Conservation (phyloP, 2,113 vertebrate species). For the Isurus oxyrinchus region DNA sequence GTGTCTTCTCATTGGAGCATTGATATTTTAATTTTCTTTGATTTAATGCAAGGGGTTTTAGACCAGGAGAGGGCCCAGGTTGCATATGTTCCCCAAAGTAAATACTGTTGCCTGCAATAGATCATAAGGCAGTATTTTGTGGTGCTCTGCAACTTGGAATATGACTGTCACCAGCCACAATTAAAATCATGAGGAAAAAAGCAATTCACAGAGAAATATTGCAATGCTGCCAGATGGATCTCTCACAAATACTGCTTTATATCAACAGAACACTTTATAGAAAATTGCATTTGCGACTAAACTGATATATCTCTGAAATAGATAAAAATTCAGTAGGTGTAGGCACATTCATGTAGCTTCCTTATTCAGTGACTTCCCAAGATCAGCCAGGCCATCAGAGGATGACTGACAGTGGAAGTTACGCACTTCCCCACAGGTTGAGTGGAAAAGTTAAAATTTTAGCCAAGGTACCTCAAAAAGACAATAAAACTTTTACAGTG, state of each 20-base stretch:
- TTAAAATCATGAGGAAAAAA: neutral
- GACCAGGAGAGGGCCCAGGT: neutral
- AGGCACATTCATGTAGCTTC: neutral
- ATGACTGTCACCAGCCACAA: neutral
- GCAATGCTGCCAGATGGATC: neutral
- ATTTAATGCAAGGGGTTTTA: neutral
- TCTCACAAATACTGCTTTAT: neutral
- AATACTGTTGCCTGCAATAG: too few species aligned
- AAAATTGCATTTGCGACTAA: neutral
- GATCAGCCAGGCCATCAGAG: neutral
- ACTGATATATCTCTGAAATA: neutral
- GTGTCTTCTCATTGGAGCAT: neutral
- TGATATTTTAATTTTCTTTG: neutral
- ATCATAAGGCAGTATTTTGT: too few species aligned
- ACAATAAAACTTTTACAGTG: neutral
- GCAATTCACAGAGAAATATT: neutral
- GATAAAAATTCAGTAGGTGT: neutral
- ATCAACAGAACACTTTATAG: neutral
- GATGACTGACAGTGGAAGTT: neutral
- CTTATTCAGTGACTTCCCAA: neutral
- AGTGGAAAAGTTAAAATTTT: neutral
- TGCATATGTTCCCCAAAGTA: neutral
- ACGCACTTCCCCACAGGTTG: neutral
- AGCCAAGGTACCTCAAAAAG: neutral
- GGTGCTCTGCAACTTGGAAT: neutral